These are phyloP conservation scores for Athetis lepigone DNA, from an alignment of 2,888 invertebrate genomes.

Conservation along the genomic window DNA sequence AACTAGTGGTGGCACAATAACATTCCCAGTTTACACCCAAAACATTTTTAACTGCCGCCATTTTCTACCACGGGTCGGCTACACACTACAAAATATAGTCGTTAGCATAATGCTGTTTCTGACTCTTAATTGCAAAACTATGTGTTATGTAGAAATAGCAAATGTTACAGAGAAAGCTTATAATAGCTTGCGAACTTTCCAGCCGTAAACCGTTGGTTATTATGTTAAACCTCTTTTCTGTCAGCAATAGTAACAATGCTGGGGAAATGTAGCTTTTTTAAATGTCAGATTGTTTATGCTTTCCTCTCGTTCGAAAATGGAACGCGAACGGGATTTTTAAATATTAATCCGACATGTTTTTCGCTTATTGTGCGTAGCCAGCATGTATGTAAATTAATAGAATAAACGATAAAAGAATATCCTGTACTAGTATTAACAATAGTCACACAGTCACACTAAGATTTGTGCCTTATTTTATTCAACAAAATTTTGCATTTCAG, in stretches of 20 bases:
- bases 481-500: constrained; percentile 15
- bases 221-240: constrained; percentile 59
- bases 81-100: constrained; percentile 67
- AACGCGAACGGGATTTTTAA: constrained; percentile 41
- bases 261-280: constrained; percentile 51
- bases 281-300: constrained; percentile 49
- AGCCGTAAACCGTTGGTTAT: constrained; percentile 52
- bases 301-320: constrained; percentile 56
- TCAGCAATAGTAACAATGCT: constrained; percentile 57
- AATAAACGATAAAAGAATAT: constrained; percentile 13
- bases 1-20: constrained; percentile 42
- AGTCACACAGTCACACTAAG: no score
- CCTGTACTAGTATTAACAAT: no score
- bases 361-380: constrained; percentile 24
- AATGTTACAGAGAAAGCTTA: constrained; percentile 64
- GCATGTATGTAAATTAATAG: constrained; percentile 34
- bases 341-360: constrained; percentile 45
- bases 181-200: constrained; percentile 59
- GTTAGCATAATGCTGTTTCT: constrained; percentile 71
- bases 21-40: constrained; percentile 55
- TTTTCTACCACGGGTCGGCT: constrained; percentile 52
- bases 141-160: constrained; percentile 62
- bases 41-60: constrained; percentile 59
- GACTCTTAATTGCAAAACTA: constrained; percentile 72
- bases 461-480: neutral